Percentiles rank a stretch among this genome's conserved stretches.
Conservation (phyloP, 2,113 vertebrate species). For the Ageneiosus marmoratus region DNA sequence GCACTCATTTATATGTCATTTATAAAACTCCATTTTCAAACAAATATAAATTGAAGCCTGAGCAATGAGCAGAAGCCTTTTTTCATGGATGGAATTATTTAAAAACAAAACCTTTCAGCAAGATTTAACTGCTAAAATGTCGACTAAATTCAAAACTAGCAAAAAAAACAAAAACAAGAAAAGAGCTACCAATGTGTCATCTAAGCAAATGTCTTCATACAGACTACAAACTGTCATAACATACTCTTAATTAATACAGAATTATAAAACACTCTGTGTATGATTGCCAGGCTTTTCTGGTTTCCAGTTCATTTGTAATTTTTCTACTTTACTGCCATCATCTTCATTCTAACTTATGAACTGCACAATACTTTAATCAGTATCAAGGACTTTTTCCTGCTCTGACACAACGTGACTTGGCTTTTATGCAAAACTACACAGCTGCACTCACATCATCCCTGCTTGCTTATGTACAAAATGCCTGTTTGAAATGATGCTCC, state of each 20-base stretch:
- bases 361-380: background rate
- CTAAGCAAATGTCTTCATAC: background rate
- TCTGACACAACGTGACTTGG: background rate
- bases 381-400: background rate
- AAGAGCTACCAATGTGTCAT: background rate
- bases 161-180: background rate
- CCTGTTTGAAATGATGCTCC: background rate
- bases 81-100: background rate
- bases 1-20: background rate
- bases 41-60: background rate
- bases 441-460: background rate
- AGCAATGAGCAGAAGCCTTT: background rate
- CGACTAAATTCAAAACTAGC: background rate
- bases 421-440: background rate
- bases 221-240: background rate
- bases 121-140: background rate
- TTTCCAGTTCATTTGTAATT: background rate
- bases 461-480: background rate
- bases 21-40: background rate
- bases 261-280: background rate
- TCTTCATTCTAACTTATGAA: background rate
- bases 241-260: background rate
- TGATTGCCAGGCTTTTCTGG: too few species aligned
- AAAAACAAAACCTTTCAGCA: background rate
- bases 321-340: conserved; percentile 7